Evolutionary conservation across 2,113 vertebrate species (phyloP), one percentile per base, ranked within the genome.

Genomic region (Cebus imitator): DNA sequence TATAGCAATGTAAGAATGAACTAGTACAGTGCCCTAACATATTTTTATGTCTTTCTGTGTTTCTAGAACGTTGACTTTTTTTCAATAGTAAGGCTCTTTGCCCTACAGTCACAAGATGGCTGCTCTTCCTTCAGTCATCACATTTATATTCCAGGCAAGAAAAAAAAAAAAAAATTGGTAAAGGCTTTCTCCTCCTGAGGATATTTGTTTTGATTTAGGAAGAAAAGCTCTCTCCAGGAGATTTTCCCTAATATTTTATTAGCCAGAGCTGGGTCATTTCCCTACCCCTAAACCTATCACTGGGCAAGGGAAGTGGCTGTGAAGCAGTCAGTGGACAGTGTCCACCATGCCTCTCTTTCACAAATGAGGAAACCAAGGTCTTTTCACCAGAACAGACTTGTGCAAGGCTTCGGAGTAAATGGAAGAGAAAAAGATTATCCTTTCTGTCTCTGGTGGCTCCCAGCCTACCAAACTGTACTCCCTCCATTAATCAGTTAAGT

Each of bases 151-250:
- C 32, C 23, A 91, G 35, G 32, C 21, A 61, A 43, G 43, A 57
- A 64, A 30, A 73, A 80, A 75, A 40, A 40, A 76, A 40, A 85
- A 48, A 3, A 20, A 35, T n/a, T 79, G 32, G 6, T 8, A 40
- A 72, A 52, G 40, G 0, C 57, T 66, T 96, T 95, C 25, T 91
- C 4, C 40, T 83, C 23, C 48, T 48, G 17, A 70, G 45, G 16
- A 13, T 93, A 55, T 88, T 45, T 84, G 23, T 96, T 96, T 87
- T 75, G 68, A 79, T 66, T 80, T 89, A 75, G 43, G 66, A 75
- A 7, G 35, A 45, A 76, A 89, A 35, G 2, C 48, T 93, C 7
- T 82, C 48, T 87, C 10, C 45, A 40, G 68, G 48, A 87, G 37
- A 52, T 72, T 79, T 82, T 80, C 50, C 30, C 3, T 12, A 89